Base-by-base conservation (phyloP, 2,888 invertebrate genomes). In the Vesta saturnalis region DNA sequence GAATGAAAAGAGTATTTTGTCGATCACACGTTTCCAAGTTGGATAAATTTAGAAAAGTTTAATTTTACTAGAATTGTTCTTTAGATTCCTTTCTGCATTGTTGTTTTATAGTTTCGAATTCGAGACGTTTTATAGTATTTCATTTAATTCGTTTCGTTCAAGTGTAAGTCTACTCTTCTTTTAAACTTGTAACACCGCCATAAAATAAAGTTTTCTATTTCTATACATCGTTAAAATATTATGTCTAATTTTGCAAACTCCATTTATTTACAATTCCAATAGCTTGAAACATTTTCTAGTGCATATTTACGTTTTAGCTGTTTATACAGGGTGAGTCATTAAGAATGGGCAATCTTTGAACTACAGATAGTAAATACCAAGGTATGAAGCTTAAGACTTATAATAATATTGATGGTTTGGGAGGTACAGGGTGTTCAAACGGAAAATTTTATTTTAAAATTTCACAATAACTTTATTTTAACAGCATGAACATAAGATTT, bases 1-100 rank as follows among this genome's bases (percentile, higher is more conserved):
- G 65, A 66, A 62, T 60, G 59, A 54, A 60, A 64, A 57, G 64
- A 66, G 62, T 61, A 57, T 56, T 64, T 62, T 55, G 56, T 57
- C 63, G 60, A 69, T 65, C 62, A 68, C 71, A 71, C 71, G 67
- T 68, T 64, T 57, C 64, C 60, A 68, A 68, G 30, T 67, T 63
- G 67, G 64, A 64, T 58, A 68, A 68, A 71, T 65, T 71, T 68
- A 61, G 65, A 35, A 64, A 67, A 68, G 62, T 68, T 66, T 71
- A 69, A 71, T 69, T 71, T 71, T 71, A 66, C 68, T 62, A 64
- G 61, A 65, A 69, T 68, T 68, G 65, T 69, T 68, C 66, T 66
- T 62, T 65, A 56, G 65, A 57, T 61, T 65, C 61, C 68, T 62
- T 64, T 67, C 52, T 61, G 55, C 64, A 57, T 52, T 58, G 61